Percentiles rank a stretch among this genome's conserved stretches.
Conservation (phyloP, 2,888 invertebrate genomes). For the Nomada ferruginata region DNA sequence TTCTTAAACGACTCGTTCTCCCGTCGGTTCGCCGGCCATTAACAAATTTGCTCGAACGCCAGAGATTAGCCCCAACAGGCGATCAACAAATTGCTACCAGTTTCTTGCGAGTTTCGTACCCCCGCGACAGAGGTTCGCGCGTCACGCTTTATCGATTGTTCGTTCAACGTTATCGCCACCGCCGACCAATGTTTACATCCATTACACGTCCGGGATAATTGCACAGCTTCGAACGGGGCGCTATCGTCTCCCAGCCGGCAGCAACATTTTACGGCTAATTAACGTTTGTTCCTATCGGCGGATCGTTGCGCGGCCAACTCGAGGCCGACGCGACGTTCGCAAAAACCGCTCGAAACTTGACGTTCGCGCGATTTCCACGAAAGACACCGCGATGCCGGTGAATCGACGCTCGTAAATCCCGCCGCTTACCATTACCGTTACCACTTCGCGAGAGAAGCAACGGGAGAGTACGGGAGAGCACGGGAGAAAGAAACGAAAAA, state of each 20-base stretch:
- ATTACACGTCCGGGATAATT: constrained; percentile 63
- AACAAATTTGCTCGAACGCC: neutral
- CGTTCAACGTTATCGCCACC: constrained; percentile 39
- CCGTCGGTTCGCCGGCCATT: neutral
- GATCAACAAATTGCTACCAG: constrained; percentile 55
- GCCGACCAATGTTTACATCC: constrained; percentile 51
- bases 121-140: neutral
- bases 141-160: constrained; percentile 49
- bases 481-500: constrained; percentile 32
- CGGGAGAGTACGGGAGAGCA: constrained; percentile 44
- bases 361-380: constrained; percentile 64
- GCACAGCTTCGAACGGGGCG: constrained; percentile 42
- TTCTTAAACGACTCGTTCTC: constrained; percentile 16
- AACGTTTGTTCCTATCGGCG: constrained; percentile 61
- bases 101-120: constrained; percentile 42
- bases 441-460: constrained; percentile 45
- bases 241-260: constrained; percentile 30
- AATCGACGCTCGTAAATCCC: constrained; percentile 74
- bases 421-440: constrained; percentile 77
- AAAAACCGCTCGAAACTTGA: constrained; percentile 47
- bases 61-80: constrained; percentile 35
- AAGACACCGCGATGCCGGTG: constrained; percentile 63
- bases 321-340: constrained; percentile 4
- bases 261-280: constrained; percentile 64
- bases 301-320: constrained; percentile 38